A percentile compares a stretch with the other conserved stretches of the same genome.
Evolutionary conservation across 2,888 invertebrate genomes (phyloP).

Genomic region (Polia nebulosa): DNA sequence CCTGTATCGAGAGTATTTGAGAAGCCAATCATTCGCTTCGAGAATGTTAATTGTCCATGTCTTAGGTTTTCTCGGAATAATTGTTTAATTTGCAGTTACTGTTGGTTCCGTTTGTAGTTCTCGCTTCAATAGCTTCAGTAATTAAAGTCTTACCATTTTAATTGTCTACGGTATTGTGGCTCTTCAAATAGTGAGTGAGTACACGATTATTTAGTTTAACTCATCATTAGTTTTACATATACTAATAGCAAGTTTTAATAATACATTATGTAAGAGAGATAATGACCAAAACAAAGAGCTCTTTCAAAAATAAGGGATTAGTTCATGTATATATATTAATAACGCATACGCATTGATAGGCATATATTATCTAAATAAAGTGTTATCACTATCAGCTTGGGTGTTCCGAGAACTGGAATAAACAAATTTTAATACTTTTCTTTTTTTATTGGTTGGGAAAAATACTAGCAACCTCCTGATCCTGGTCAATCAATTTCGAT

Average conservation of each 20-base stretch:
- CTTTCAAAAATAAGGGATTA: slow-evolving; percentile 25
- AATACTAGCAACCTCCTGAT: neutral
- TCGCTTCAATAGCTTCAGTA: slow-evolving; percentile 43
- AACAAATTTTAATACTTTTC: neutral
- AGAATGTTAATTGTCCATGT: slow-evolving; percentile 41
- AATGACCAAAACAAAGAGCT: neutral
- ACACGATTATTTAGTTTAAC: neutral
- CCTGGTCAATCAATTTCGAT: neutral
- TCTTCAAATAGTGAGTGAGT: neutral
- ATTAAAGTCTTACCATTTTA: neutral
- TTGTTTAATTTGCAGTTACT: slow-evolving; percentile 26
- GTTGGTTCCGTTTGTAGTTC: slow-evolving; percentile 21
- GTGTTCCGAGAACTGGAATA: slow-evolving; percentile 18
- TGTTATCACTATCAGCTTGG: slow-evolving; percentile 19
- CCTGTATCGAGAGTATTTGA: slow-evolving; percentile 21
- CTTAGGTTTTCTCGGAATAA: slow-evolving; percentile 29
- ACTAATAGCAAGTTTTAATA: neutral
- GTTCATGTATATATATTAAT: neutral
- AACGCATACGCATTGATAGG: too few species aligned
- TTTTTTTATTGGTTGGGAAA: too few species aligned
- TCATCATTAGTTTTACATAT: neutral
- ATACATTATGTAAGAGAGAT: neutral
- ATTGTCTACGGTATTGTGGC: neutral
- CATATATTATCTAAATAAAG: slow-evolving; percentile 6
- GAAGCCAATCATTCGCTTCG: slow-evolving; percentile 29